These are phyloP conservation scores for Tineola bisselliella DNA, from an alignment of 2,888 invertebrate genomes.

Conservation along the genomic window DNA sequence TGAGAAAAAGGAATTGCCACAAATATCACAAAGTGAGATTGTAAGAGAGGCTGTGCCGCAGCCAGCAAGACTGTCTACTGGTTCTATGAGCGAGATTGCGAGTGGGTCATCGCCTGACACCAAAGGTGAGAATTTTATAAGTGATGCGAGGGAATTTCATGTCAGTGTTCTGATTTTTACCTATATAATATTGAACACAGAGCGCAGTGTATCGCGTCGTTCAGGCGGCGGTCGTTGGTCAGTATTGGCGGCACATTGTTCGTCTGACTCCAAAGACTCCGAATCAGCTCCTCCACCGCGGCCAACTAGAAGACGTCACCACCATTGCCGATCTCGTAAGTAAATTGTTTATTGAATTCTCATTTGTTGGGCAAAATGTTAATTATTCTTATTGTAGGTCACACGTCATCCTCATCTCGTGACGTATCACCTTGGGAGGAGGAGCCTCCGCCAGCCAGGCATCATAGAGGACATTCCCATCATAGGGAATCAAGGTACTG, in stretches of 20 bases:
- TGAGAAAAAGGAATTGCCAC: conserved; percentile 26
- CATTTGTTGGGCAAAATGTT: too few relatives aligned
- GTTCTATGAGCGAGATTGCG: conserved; percentile 70
- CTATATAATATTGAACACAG: background rate
- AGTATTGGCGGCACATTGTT: conserved; percentile 60
- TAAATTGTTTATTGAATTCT: background rate
- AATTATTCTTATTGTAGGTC: conserved; percentile 37
- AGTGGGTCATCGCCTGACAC: conserved; percentile 74
- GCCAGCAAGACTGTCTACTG: conserved; percentile 66
- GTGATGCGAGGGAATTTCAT: too few relatives aligned
- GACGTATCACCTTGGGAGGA: conserved; percentile 86
- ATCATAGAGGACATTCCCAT: conserved; percentile 39
- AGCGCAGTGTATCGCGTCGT: conserved; percentile 20
- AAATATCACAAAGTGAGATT: conserved; percentile 25
- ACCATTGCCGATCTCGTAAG: conserved; percentile 16
- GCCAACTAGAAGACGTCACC: conserved; percentile 30
- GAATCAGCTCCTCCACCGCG: conserved; percentile 40
- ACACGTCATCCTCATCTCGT: conserved; percentile 77
- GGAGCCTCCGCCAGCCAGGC: conserved; percentile 61
- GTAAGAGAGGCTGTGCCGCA: conserved; percentile 31
- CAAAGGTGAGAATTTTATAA: conserved; percentile 38
- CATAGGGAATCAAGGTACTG: conserved; percentile 38
- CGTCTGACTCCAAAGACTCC: conserved; percentile 83
- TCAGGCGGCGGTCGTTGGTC: conserved; percentile 32
- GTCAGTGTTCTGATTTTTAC: too few relatives aligned